These are phyloP conservation scores for Sinhomidia bicolor DNA, from an alignment of 2,888 invertebrate genomes.

Conservation along the genomic window DNA sequence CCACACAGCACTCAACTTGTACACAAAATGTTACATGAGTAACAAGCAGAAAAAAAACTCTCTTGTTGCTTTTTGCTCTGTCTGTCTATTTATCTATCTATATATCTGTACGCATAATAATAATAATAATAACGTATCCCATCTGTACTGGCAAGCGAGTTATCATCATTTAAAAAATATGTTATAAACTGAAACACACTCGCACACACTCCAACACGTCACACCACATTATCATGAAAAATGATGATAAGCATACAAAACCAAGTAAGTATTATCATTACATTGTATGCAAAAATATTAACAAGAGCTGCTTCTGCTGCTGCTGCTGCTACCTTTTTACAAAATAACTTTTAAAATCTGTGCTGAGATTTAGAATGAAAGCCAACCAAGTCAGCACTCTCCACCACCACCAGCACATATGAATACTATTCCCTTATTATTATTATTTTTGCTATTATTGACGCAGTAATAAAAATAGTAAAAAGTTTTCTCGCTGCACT, in stretches of 20 bases:
- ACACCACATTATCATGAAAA: not conserved
- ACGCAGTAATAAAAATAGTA: not conserved
- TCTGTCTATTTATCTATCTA: not conserved
- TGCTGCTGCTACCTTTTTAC: not conserved
- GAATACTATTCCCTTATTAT: too few species aligned
- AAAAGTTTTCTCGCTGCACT: slow-evolving; percentile 31
- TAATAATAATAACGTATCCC: too few species aligned
- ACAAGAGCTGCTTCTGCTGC: not conserved
- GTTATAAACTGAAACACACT: not conserved
- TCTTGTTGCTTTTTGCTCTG: slow-evolving; percentile 38
- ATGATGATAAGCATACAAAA: not conserved
- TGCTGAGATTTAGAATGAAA: too few species aligned
- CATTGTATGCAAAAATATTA: slow-evolving; percentile 9
- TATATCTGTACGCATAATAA: not conserved
- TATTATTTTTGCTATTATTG: not conserved
- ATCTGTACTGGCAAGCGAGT: not conserved
- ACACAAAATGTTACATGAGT: not conserved
- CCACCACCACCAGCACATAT: too few species aligned
- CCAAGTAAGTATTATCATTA: too few species aligned
- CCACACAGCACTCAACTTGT: too few species aligned
- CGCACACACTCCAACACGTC: too few species aligned
- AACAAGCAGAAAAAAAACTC: not conserved
- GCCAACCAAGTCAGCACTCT: too few species aligned
- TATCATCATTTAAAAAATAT: not conserved
- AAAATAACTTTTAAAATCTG: not conserved